Evolutionary conservation across 2,797 vertebrate genomes (phyloP).

Genomic region (Helicolenus hilgendorfi): DNA sequence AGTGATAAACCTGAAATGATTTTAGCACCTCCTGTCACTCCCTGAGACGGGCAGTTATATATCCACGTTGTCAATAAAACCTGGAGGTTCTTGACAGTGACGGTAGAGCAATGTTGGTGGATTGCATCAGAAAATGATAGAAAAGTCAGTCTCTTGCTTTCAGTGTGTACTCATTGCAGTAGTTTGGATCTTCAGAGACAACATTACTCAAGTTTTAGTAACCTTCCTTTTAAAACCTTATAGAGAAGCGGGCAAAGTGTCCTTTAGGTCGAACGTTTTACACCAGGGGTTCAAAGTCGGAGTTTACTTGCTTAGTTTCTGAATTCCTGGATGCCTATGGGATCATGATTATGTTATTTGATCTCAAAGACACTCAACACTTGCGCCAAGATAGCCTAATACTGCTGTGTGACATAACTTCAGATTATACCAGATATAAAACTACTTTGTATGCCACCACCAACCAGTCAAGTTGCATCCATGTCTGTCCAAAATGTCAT

Average conservation of each 20-base stretch:
- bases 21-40: slow-evolving; percentile 1
- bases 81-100: neutral
- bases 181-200: neutral
- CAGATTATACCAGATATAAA: no score
- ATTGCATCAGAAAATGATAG: neutral
- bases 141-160: neutral
- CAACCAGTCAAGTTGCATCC: neutral
- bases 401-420: no score
- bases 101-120: neutral
- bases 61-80: neutral
- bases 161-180: neutral
- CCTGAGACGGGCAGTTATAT: neutral
- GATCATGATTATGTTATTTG: no score
- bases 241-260: neutral
- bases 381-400: no score
- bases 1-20: neutral
- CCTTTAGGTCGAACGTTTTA: neutral
- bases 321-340: no score
- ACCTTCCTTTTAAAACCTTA: neutral
- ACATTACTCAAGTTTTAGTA: no score
- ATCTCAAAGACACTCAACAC: no score
- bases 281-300: no score
- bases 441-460: neutral
- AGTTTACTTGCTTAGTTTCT: no score
- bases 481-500: neutral